phyloP scores from a whole-genome alignment of 2,888 invertebrate species.

The Auanema sp. region DNA sequence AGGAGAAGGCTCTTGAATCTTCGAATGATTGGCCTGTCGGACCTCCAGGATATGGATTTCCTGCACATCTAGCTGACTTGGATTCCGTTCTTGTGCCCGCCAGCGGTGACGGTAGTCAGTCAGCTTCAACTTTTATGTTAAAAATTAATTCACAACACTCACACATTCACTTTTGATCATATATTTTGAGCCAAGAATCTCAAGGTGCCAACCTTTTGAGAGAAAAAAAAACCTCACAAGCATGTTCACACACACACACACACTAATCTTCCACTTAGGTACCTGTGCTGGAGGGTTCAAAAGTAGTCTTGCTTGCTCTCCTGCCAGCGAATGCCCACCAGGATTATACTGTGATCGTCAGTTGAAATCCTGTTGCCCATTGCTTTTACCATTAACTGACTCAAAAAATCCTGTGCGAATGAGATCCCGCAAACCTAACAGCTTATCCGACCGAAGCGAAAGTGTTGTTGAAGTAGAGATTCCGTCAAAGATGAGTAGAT shows the following conservation, averaged over 20 bases:
- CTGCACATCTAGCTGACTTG: slow-evolving; percentile 46
- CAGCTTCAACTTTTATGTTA: neutral
- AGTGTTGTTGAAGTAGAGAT: no score
- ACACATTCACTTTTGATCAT: slow-evolving; percentile 1
- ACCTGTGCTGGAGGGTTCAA: slow-evolving; percentile 53
- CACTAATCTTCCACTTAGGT: slow-evolving; percentile 26
- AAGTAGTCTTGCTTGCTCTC: slow-evolving; percentile 44
- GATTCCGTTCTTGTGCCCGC: slow-evolving; percentile 55
- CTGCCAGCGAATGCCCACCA: slow-evolving; percentile 49
- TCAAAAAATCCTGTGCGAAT: slow-evolving; percentile 30
- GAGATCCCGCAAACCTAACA: neutral
- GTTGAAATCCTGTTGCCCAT: slow-evolving; percentile 56
- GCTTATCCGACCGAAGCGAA: no score
- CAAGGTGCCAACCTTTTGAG: no score
- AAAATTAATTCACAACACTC: neutral
- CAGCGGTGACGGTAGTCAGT: slow-evolving; percentile 55
- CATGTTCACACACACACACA: neutral
- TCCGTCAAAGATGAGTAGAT: no score
- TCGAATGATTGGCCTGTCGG: slow-evolving; percentile 53
- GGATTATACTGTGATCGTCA: slow-evolving; percentile 56
- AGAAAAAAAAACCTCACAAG: neutral
- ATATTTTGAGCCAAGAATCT: no score
- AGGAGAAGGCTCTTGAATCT: slow-evolving; percentile 17
- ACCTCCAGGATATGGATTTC: slow-evolving; percentile 53
- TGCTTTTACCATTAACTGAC: slow-evolving; percentile 54